Evolutionary conservation across 2,888 invertebrate species (phyloP).

Genomic region (Neelides folsomi): DNA sequence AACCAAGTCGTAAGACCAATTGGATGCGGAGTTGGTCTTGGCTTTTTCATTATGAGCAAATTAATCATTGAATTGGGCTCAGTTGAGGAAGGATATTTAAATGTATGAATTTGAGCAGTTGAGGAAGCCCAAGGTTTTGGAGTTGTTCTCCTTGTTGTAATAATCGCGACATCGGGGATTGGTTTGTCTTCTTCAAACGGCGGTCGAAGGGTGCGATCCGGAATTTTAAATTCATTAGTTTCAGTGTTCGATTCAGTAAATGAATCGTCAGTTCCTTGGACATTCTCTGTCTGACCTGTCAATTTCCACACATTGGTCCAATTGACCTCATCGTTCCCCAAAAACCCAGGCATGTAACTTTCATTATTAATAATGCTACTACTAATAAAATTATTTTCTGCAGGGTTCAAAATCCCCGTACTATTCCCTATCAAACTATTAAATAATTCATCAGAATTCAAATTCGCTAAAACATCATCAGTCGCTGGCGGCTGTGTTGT

Average conservation of each 20-base stretch:
- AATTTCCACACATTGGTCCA: too few species aligned
- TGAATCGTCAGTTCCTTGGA: too few species aligned
- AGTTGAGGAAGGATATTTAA: slow-evolving; percentile 22
- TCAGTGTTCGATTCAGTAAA: too few species aligned
- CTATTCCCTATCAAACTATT: not conserved
- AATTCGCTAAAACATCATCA: slow-evolving; percentile 1
- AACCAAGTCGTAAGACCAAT: slow-evolving; percentile 24
- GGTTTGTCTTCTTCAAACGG: not conserved
- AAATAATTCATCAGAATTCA: slow-evolving; percentile 14
- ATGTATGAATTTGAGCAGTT: slow-evolving; percentile 30
- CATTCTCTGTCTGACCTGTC: too few species aligned
- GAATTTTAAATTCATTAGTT: not conserved
- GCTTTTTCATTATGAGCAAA: slow-evolving; percentile 6
- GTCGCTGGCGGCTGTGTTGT: not conserved
- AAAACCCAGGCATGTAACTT: not conserved
- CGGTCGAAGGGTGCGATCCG: not conserved
- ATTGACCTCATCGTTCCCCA: too few species aligned
- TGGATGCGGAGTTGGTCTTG: not conserved
- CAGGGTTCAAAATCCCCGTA: not conserved
- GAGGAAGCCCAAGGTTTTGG: slow-evolving; percentile 30
- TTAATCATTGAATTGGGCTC: slow-evolving; percentile 3
- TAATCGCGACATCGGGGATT: not conserved
- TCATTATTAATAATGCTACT: not conserved
- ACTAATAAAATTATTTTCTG: not conserved
- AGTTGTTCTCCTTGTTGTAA: slow-evolving; percentile 6